Conservation (phyloP, 2,888 invertebrate species). For the Tholera decimalis region DNA sequence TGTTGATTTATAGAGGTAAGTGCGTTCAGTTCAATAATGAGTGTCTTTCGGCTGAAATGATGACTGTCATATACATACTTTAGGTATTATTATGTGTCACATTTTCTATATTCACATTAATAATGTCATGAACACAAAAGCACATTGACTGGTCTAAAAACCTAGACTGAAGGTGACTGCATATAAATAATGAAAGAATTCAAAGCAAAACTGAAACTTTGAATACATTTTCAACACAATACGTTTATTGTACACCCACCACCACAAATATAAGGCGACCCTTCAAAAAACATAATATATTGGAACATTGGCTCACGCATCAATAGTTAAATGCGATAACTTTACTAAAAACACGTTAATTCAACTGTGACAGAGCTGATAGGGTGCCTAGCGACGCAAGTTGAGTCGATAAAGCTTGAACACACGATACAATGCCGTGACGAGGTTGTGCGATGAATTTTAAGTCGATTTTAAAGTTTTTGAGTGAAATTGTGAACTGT, state of each 20-base stretch:
- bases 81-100: neutral
- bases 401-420: constrained; percentile 76
- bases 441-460: constrained; percentile 11
- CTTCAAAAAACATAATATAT: constrained; percentile 53
- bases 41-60: too few relatives aligned
- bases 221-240: constrained; percentile 16
- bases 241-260: constrained; percentile 9
- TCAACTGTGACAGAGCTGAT: constrained; percentile 81
- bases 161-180: neutral
- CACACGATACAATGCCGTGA: constrained; percentile 16
- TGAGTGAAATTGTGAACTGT: constrained; percentile 1
- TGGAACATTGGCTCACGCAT: constrained; percentile 63
- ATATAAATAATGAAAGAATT: neutral
- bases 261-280: neutral
- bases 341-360: constrained; percentile 76
- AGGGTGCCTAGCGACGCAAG: constrained; percentile 72
- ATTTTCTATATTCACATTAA: neutral
- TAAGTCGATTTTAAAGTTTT: constrained; percentile 10
- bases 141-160: neutral
- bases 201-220: constrained; percentile 14
- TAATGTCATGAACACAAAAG: neutral
- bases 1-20: too few relatives aligned
- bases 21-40: too few relatives aligned
- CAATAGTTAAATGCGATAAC: constrained; percentile 66
- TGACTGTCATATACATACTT: too few relatives aligned